A percentile compares a stretch with the other conserved stretches of the same genome.
Evolutionary conservation across 2,888 invertebrate species (phyloP).

Genomic region (Orchesellides sinensis): DNA sequence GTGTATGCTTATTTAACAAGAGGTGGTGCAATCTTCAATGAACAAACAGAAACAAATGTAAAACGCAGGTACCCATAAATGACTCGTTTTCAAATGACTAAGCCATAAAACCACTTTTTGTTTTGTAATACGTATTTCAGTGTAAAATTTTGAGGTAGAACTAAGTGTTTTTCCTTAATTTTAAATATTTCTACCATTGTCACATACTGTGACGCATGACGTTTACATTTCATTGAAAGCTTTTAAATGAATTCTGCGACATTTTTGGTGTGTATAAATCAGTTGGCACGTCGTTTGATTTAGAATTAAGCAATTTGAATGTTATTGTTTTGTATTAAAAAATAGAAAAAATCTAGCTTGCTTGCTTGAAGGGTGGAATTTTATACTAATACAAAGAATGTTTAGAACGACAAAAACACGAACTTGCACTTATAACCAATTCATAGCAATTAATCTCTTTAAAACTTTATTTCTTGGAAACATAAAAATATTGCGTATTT

Average conservation of each 20-base stretch:
- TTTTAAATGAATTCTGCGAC: neutral
- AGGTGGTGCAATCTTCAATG: conserved; percentile 39
- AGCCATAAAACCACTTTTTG: conserved; percentile 6
- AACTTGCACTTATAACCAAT: conserved; percentile 60
- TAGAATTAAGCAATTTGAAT: no score
- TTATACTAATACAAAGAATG: neutral
- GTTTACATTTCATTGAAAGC: neutral
- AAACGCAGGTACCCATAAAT: neutral
- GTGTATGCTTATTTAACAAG: conserved; percentile 19
- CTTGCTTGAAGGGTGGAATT: neutral
- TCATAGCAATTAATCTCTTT: conserved; percentile 60
- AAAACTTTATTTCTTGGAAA: conserved; percentile 22
- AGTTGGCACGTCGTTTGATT: no score
- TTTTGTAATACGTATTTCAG: neutral
- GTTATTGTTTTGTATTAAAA: no score
- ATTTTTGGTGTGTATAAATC: neutral
- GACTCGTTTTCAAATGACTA: neutral
- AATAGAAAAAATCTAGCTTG: neutral
- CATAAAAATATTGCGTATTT: no score
- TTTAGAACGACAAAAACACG: conserved; percentile 28
- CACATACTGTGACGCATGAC: neutral
- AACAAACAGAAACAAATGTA: no score
- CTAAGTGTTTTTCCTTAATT: neutral
- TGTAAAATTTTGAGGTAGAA: no score
- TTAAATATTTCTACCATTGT: no score